Evolutionary conservation across 2,113 vertebrate genomes (phyloP).

Genomic region (Asarcornis scutulata): DNA sequence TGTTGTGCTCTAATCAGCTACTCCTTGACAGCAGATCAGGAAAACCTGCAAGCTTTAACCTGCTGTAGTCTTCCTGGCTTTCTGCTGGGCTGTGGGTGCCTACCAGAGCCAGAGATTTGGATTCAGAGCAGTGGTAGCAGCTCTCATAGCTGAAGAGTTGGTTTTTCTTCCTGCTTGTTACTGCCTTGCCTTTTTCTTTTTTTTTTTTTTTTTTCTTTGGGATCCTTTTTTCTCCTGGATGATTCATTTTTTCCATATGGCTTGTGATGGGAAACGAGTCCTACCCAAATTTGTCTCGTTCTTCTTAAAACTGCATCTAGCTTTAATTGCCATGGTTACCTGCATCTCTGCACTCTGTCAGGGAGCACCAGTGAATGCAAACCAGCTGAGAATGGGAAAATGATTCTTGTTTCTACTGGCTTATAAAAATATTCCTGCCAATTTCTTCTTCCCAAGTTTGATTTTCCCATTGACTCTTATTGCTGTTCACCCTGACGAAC

Average conservation of each 20-base stretch:
- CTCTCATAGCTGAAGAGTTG: background rate
- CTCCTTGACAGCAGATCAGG: background rate
- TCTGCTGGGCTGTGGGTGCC: background rate
- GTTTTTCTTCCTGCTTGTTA: background rate
- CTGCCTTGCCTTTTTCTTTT: background rate
- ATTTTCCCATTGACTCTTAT: background rate
- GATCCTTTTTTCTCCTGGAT: background rate
- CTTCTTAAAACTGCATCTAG: background rate
- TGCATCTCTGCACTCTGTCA: background rate
- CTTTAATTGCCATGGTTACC: slow-evolving; percentile 47
- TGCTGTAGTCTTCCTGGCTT: background rate
- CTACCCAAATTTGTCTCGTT: background rate
- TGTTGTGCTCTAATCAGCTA: background rate
- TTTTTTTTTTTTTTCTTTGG: rapidly evolving
- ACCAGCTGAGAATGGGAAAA: background rate
- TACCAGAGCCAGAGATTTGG: rapidly evolving
- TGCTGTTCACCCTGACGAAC: background rate
- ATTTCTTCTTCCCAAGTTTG: background rate
- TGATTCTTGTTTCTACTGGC: background rate
- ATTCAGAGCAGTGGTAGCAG: background rate
- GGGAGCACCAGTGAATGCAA: background rate
- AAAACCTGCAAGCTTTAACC: background rate
- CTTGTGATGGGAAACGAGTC: background rate
- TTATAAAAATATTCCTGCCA: background rate
- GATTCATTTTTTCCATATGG: slow-evolving; percentile 21